Evolutionary conservation across 2,888 invertebrate genomes (phyloP).

Genomic region (Eilema caniola): DNA sequence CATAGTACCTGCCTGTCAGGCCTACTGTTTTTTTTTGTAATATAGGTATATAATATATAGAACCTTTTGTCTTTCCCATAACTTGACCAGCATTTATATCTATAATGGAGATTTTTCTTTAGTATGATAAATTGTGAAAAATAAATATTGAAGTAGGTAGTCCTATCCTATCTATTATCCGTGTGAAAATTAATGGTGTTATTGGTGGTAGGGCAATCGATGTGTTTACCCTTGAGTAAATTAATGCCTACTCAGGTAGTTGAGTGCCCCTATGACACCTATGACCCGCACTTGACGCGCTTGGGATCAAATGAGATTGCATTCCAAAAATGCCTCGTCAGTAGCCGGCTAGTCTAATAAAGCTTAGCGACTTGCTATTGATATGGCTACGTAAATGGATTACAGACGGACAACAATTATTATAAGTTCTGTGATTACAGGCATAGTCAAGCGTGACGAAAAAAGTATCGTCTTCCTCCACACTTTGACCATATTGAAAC

Average conservation of each 20-base stretch:
- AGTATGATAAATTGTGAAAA: too few relatives aligned
- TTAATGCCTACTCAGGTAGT: background rate
- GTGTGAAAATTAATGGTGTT: background rate
- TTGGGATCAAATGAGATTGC: slow-evolving; percentile 30
- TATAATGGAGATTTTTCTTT: too few relatives aligned
- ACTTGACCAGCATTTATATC: too few relatives aligned
- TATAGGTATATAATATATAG: too few relatives aligned
- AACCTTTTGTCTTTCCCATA: too few relatives aligned
- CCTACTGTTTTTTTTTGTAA: too few relatives aligned
- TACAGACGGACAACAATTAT: background rate
- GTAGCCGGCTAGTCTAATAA: background rate
- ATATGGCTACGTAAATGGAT: background rate
- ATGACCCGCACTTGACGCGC: background rate
- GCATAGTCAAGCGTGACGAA: slow-evolving; percentile 53
- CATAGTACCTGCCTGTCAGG: too few relatives aligned
- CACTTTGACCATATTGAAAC: slow-evolving; percentile 26
- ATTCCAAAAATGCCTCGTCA: slow-evolving; percentile 17
- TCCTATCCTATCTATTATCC: background rate
- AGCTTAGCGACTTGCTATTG: too few relatives aligned
- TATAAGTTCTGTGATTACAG: slow-evolving; percentile 46
- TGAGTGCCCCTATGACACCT: background rate
- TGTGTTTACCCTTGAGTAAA: background rate
- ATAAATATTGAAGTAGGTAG: too few relatives aligned
- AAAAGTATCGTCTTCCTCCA: slow-evolving; percentile 47
- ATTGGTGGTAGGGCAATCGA: background rate